Evolutionary conservation across 2,797 vertebrate genomes (phyloP).

Genomic region (Knipowitschia caucasica): DNA sequence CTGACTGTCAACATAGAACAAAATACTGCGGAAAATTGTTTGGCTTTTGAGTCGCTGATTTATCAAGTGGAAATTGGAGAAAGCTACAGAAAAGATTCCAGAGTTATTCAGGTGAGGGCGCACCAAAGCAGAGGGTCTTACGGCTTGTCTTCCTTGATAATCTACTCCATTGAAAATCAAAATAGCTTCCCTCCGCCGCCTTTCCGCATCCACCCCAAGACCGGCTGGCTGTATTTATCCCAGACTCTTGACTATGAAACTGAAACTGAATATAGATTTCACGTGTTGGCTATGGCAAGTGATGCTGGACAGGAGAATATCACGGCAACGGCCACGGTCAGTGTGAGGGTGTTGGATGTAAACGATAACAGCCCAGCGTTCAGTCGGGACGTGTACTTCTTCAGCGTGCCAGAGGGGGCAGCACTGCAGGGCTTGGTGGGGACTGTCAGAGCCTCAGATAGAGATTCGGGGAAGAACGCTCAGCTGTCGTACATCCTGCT

Average conservation of each 20-base stretch:
- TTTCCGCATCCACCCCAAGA: constrained; percentile 78
- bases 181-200: constrained; percentile 56
- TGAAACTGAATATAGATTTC: constrained; percentile 68
- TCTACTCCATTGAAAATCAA: constrained; percentile 75
- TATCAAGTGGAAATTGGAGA: constrained; percentile 89
- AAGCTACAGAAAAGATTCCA: constrained; percentile 64
- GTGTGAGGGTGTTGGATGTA: constrained; percentile 83
- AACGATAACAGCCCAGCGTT: constrained; percentile 88
- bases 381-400: constrained; percentile 75
- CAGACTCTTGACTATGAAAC: constrained; percentile 83
- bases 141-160: constrained; percentile 29
- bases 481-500: constrained; percentile 89
- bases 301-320: constrained; percentile 29
- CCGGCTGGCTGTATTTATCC: constrained; percentile 83
- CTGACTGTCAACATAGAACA: constrained; percentile 75
- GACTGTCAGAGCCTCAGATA: constrained; percentile 79
- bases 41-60: constrained; percentile 84
- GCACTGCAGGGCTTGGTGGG: constrained; percentile 82
- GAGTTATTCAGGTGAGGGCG: constrained; percentile 82
- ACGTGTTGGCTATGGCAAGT: constrained; percentile 66
- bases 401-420: constrained; percentile 80
- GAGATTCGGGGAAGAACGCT: constrained; percentile 85
- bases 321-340: constrained; percentile 77
- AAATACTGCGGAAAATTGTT: constrained; percentile 48
- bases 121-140: constrained; percentile 40